phyloP scores from a whole-genome alignment of 2,888 invertebrate genomes.

The Hydropsyche betteni region DNA sequence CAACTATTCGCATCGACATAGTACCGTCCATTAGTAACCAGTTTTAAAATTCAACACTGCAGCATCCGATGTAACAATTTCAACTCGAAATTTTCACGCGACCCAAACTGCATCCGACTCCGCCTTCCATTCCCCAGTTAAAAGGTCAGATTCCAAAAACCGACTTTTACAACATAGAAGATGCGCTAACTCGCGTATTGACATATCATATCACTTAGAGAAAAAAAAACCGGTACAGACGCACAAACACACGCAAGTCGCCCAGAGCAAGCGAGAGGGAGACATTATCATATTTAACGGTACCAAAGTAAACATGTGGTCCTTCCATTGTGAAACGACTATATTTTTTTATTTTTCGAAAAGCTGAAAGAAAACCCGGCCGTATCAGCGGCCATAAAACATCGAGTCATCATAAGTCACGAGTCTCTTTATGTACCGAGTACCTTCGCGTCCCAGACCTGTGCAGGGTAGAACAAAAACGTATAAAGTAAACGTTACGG shows the following conservation, averaged over 20 bases:
- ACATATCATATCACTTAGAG: background rate
- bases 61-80: no score
- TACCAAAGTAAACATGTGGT: conserved; percentile 21
- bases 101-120: no score
- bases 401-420: conserved; percentile 10
- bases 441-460: background rate
- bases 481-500: conserved; percentile 16
- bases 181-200: conserved; percentile 15
- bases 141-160: no score
- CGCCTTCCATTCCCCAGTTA: no score
- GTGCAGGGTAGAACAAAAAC: background rate
- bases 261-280: background rate
- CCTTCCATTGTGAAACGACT: background rate
- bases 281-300: conserved; percentile 11
- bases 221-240: conserved; percentile 8
- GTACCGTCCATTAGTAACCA: no score
- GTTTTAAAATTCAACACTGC: no score
- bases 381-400: conserved; percentile 15
- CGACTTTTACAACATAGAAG: background rate
- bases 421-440: background rate
- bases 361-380: background rate
- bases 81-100: no score
- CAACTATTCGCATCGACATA: no score
- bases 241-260: no score
- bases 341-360: background rate